Base-by-base conservation (phyloP, 2,888 invertebrate genomes). In the Zeuzera pyrina region DNA sequence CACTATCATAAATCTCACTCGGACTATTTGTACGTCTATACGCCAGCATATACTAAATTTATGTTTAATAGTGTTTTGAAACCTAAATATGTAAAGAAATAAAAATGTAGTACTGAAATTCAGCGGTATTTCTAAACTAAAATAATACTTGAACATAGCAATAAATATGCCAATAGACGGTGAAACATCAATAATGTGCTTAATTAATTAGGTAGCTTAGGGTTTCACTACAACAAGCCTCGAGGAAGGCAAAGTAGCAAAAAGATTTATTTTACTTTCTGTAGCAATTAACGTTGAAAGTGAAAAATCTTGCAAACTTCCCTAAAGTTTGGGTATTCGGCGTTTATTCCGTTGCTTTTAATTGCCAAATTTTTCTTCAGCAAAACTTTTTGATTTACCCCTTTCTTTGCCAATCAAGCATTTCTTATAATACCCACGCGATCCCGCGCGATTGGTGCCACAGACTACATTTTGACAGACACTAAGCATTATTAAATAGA, bases 181-280 rank as follows among this genome's bases (percentile, higher is more conserved):
- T 25, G 38, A 52, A 67, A 61, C 48, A 64, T 59, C 56, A 70
- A 69, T 65, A 68, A 57, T 62, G 64, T 69, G 76, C 73, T 77
- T 78, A 79, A 81, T 81, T 73, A 76, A 77, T 78, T 69, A 65
- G n/a, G n/a, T n/a, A n/a, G 60, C 67, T 59, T 49, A 58, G 59
- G 57, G 59, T 57, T 57, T 54, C 37, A 42, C 45, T 43, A 47
- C 56, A 70, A 71, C 70, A 73, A 68, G 61, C 67, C 67, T 57
- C 65, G 60, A 59, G 62, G 60, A 67, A 67, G 60, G 67, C 60
- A 68, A 71, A 71, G 67, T 64, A 65, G 56, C 61, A 42, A 62
- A n/a, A n/a, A 72, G 77, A 76, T 78, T 78, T 77, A 78, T 78
- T 81, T 77, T 71, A 74, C 76, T 81, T 66, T 74, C 56, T 49